These are phyloP conservation scores for Charaxes varanes DNA, from an alignment of 1,140 invertebrate species.

Conservation along the genomic window DNA sequence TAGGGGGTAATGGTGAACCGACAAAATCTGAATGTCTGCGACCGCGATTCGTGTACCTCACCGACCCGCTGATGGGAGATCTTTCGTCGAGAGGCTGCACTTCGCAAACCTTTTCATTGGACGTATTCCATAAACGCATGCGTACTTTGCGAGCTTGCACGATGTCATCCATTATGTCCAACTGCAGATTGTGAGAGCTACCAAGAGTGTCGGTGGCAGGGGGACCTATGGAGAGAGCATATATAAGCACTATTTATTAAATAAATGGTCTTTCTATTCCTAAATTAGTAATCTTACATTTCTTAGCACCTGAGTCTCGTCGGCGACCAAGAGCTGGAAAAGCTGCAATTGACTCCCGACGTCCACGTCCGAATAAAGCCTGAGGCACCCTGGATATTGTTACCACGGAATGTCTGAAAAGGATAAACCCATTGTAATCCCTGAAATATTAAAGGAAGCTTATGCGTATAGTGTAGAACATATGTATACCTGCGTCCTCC, in stretches of 20 bases:
- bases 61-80: slow-evolving; percentile 59
- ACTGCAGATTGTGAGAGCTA: slow-evolving; percentile 85
- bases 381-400: slow-evolving; percentile 86
- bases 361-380: slow-evolving; percentile 82
- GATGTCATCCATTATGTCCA: slow-evolving; percentile 92
- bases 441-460: no score
- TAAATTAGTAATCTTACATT: slow-evolving; percentile 40
- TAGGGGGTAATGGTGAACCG: slow-evolving; percentile 71
- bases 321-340: slow-evolving; percentile 75
- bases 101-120: slow-evolving; percentile 86
- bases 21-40: slow-evolving; percentile 84
- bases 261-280: slow-evolving; percentile 2
- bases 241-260: background rate
- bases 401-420: slow-evolving; percentile 84
- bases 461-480: no score
- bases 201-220: slow-evolving; percentile 81
- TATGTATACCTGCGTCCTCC: slow-evolving; percentile 76
- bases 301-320: slow-evolving; percentile 54
- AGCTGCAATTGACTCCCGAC: slow-evolving; percentile 86
- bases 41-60: slow-evolving; percentile 74
- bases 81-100: slow-evolving; percentile 83
- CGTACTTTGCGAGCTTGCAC: slow-evolving; percentile 86
- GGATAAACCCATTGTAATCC: slow-evolving; percentile 4
- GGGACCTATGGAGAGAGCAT: slow-evolving; percentile 64
- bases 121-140: slow-evolving; percentile 88